These are phyloP conservation scores for Bovichtus variegatus DNA, from an alignment of 2,797 vertebrate species.

Conservation along the genomic window DNA sequence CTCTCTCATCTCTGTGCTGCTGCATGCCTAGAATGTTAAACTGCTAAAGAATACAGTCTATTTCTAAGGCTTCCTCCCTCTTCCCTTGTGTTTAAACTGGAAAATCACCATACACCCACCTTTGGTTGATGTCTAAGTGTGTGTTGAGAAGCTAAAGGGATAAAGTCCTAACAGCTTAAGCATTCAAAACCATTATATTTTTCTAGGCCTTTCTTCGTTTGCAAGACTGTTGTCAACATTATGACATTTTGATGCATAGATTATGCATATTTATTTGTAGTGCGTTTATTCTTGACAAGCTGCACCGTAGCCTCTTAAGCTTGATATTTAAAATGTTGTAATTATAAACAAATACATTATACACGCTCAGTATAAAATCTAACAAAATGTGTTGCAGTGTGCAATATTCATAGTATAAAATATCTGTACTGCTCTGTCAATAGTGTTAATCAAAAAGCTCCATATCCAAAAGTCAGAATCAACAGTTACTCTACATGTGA, in stretches of 20 bases:
- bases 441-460: neutral
- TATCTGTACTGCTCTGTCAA: neutral
- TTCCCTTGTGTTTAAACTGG: constrained; percentile 69
- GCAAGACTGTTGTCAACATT: constrained; percentile 6
- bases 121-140: constrained; percentile 71
- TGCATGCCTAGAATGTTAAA: constrained; percentile 79
- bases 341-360: constrained; percentile 34
- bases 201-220: constrained; percentile 39
- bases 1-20: constrained; percentile 67
- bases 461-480: neutral
- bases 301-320: constrained; percentile 6
- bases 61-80: constrained; percentile 65
- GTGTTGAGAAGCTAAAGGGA: constrained; percentile 58
- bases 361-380: neutral
- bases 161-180: constrained; percentile 50
- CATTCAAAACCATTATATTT: constrained; percentile 44
- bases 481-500: neutral
- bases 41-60: constrained; percentile 69
- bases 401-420: neutral
- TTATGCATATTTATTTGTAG: constrained; percentile 32
- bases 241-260: constrained; percentile 30
- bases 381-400: neutral
- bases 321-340: constrained; percentile 46
- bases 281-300: constrained; percentile 12
- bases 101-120: constrained; percentile 69